Base-by-base conservation (phyloP, 2,113 vertebrate genomes). In the Aegypius monachus region DNA sequence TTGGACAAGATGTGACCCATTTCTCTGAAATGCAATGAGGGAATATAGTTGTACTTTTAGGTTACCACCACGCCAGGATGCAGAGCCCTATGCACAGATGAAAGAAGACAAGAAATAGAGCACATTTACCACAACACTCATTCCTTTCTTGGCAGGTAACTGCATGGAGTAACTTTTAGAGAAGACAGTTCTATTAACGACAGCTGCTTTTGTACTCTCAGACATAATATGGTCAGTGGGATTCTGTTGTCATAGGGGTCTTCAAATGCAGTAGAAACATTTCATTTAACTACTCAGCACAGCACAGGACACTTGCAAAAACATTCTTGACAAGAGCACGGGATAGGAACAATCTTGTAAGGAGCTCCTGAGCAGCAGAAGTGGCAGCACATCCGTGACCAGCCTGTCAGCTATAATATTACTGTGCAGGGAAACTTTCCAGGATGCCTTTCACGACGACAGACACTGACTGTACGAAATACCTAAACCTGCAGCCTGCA, bases 281-380 rank as follows among this genome's bases (percentile, higher is more conserved):
- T 88, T 83, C 3, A 43, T 88, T 81, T 81, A 74, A 20, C 29
- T 62, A 13, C 48, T 74, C 26, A 5, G 50, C 18, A 42, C 29
- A 26, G 16, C 18, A 19, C n/a, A 58, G 40, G 75, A 70, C 67
- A 27, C 10, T 78, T 50, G 45, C 53, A 90, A 80, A 91, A 73
- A 42, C 18, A 38, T 73, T 61, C 26, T 48, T 63, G 79, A 72
- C 58, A 75, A 22, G 19, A 79, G 8, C 12, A 38, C 11, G 34
- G 32, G 42, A 32, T 19, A 80, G 45, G 13, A 66, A 36, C 10
- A 81, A 20, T 10, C n/a, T 43, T 71, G 26, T 40, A 18, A 86
- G 50, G 26, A 83, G n/a, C 32, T 86, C n/a, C 79, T 38, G 67
- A 94, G 81, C 40, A 73, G 53, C 70, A 87, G 86, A 59, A 72